A percentile compares a stretch with the other conserved stretches of the same genome.
Evolutionary conservation across 2,113 vertebrate species (phyloP).

Genomic region (Odontophorus gujanensis): DNA sequence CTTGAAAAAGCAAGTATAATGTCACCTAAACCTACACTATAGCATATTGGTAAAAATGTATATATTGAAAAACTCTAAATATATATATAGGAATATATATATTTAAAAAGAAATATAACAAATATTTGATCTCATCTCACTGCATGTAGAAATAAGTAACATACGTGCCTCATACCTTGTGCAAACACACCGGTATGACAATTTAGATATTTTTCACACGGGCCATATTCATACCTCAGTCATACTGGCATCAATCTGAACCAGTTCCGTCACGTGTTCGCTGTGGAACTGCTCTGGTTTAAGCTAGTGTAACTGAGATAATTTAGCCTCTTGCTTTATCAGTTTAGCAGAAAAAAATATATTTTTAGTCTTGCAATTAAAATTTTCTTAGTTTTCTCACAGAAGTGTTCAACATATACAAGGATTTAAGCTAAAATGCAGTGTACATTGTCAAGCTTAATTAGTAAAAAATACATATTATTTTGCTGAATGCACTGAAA

Average conservation of each 20-base stretch:
- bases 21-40: slow-evolving; percentile 55
- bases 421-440: background rate
- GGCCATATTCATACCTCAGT: background rate
- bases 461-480: slow-evolving; percentile 6
- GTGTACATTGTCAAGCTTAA: background rate
- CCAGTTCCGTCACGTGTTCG: background rate
- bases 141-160: slow-evolving; percentile 29
- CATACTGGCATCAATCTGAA: background rate
- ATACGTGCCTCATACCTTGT: slow-evolving; percentile 43
- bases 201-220: background rate
- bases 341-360: background rate
- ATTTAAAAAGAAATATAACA: slow-evolving; percentile 49
- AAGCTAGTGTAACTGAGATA: slow-evolving; percentile 2
- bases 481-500: background rate
- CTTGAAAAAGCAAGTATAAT: slow-evolving; percentile 72
- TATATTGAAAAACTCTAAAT: slow-evolving; percentile 56
- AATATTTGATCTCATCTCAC: slow-evolving; percentile 53
- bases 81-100: slow-evolving; percentile 61
- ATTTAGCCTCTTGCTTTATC: background rate
- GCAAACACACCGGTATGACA: background rate
- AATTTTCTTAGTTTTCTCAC: background rate
- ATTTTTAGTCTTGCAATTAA: background rate
- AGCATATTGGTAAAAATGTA: slow-evolving; percentile 31
- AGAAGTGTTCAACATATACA: slow-evolving; percentile 7
- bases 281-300: background rate